Conservation (phyloP, 2,888 invertebrate species). For the Sturmia bella region DNA sequence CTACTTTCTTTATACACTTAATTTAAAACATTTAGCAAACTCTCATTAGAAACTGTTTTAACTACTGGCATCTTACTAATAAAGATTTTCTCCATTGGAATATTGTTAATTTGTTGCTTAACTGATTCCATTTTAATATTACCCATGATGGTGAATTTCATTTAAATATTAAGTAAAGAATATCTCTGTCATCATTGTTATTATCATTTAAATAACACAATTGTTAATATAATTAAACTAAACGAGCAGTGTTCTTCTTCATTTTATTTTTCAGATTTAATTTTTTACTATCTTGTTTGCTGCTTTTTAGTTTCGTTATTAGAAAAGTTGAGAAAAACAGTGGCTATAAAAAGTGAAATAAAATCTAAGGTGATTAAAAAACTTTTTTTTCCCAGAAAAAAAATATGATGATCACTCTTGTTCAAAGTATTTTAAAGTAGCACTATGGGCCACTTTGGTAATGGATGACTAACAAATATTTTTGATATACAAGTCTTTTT, state of each 20-base stretch:
- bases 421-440: no score
- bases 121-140: slow-evolving; percentile 9
- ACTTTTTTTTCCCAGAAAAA: no score
- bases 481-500: no score
- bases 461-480: no score
- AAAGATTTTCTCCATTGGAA: neutral
- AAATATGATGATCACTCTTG: neutral
- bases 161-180: slow-evolving; percentile 36
- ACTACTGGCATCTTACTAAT: neutral
- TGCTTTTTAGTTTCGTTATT: neutral
- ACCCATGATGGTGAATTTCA: slow-evolving; percentile 4
- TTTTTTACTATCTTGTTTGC: neutral
- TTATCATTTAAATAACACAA: slow-evolving; percentile 24
- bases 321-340: neutral
- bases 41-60: neutral
- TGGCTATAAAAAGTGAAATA: no score
- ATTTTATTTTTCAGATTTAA: slow-evolving; percentile 27
- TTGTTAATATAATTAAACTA: slow-evolving; percentile 56
- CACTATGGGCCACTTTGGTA: no score
- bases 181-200: slow-evolving; percentile 40
- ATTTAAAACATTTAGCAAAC: neutral
- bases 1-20: neutral
- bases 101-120: neutral
- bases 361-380: no score
- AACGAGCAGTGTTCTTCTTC: slow-evolving; percentile 39